phyloP scores from a whole-genome alignment of 2,888 invertebrate species.

The Trichopoda pennipes region DNA sequence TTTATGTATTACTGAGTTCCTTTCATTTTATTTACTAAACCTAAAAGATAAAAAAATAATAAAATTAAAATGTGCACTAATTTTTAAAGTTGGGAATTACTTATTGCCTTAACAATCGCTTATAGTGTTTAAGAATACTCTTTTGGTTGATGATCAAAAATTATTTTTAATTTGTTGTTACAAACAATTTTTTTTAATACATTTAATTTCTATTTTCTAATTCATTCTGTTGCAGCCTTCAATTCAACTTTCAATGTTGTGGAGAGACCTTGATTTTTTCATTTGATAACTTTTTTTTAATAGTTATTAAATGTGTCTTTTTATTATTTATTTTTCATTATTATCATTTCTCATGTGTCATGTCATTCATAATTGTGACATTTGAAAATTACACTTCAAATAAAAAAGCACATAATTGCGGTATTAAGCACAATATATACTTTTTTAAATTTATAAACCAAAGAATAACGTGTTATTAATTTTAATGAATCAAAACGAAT shows the following conservation, averaged over 20 bases:
- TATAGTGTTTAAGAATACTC: too few relatives aligned
- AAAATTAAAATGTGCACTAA: background rate
- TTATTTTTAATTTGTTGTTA: background rate
- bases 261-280: conserved; percentile 26
- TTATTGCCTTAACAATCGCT: background rate
- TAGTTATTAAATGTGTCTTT: background rate
- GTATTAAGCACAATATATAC: conserved; percentile 1
- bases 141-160: too few relatives aligned
- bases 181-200: background rate
- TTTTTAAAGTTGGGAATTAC: background rate
- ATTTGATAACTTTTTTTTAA: conserved; percentile 2
- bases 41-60: background rate
- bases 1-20: conserved; percentile 30
- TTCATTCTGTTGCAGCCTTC: too few relatives aligned
- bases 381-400: conserved; percentile 30
- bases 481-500: background rate
- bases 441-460: background rate
- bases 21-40: conserved; percentile 2
- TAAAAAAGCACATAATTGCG: background rate
- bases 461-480: background rate
- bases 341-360: conserved; percentile 39
- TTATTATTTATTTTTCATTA: conserved; percentile 4
- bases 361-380: conserved; percentile 47
- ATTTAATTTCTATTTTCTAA: background rate
- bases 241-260: conserved; percentile 24